Percentiles rank a stretch among this genome's conserved stretches.
phyloP scores from a whole-genome alignment of 2,797 vertebrate species.

The Zalophus californianus region DNA sequence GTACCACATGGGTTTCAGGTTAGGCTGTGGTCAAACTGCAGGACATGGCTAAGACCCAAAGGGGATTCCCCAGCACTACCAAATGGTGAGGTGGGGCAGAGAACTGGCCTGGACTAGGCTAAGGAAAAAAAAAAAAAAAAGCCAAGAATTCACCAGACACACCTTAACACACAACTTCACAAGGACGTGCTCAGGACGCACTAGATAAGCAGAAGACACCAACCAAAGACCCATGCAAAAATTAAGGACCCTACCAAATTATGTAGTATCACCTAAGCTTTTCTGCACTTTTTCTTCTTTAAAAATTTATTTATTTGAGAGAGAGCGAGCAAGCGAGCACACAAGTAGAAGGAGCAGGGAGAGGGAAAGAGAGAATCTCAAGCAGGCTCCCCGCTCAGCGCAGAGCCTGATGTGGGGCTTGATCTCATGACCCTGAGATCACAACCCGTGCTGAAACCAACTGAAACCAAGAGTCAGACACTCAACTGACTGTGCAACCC shows the following conservation, averaged over 20 bases:
- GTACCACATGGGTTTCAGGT: neutral
- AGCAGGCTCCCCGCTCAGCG: neutral
- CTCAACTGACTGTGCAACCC: neutral
- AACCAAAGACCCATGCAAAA: neutral
- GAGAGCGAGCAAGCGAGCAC: rapidly evolving
- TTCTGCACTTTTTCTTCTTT: neutral
- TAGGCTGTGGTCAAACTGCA: neutral
- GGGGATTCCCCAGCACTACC: neutral
- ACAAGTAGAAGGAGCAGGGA: neutral
- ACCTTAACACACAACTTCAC: neutral
- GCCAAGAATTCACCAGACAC: neutral
- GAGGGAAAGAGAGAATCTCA: neutral
- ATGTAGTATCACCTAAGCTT: neutral
- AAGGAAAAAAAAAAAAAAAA: neutral
- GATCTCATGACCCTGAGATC: neutral
- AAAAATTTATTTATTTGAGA: neutral
- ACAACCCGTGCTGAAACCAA: neutral
- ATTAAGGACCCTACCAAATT: neutral
- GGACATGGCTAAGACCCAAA: neutral
- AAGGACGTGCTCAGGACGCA: neutral
- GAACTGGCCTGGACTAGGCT: neutral
- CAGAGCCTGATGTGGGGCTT: neutral
- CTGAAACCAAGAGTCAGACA: neutral
- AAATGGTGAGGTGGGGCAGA: neutral
- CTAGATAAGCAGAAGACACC: neutral